A percentile compares a stretch with the other conserved stretches of the same genome.
phyloP scores from a whole-genome alignment of 2,797 vertebrate species.

The Nannoperca australis region DNA sequence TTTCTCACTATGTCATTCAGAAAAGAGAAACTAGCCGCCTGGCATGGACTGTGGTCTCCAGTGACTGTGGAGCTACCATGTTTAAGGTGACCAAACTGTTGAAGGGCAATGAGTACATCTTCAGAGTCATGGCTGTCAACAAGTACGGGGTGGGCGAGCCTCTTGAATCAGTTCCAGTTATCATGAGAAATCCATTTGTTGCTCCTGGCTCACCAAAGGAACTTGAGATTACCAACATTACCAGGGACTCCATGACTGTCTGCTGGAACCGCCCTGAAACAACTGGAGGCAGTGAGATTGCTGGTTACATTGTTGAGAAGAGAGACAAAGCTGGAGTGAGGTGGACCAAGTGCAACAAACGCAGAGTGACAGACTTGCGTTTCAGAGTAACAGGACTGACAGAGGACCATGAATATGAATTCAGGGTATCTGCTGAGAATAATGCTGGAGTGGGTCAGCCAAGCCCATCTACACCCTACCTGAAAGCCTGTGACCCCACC shows the following conservation, averaged over 20 bases:
- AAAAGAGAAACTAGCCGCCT: conserved; percentile 98
- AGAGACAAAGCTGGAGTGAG: conserved; percentile 96
- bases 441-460: conserved; percentile 94
- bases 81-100: conserved; percentile 97
- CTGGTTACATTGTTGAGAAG: conserved; percentile 95
- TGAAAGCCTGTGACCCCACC: conserved; percentile 95
- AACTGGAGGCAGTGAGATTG: conserved; percentile 95
- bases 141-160: conserved; percentile 96
- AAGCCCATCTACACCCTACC: conserved; percentile 90
- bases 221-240: conserved; percentile 95
- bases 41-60: conserved; percentile 95
- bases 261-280: conserved; percentile 94
- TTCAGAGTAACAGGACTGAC: conserved; percentile 95
- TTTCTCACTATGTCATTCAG: conserved; percentile 96
- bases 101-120: conserved; percentile 98
- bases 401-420: conserved; percentile 99
- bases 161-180: conserved; percentile 93
- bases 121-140: conserved; percentile 98
- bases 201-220: conserved; percentile 91
- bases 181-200: conserved; percentile 98
- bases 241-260: conserved; percentile 97
- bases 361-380: conserved; percentile 94
- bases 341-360: conserved; percentile 99
- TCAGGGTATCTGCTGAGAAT: conserved; percentile 97
- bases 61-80: conserved; percentile 94